A percentile compares a stretch with the other conserved stretches of the same genome.
Conservation (phyloP, 2,888 invertebrate species). For the Prosopocoilus inquinatus region DNA sequence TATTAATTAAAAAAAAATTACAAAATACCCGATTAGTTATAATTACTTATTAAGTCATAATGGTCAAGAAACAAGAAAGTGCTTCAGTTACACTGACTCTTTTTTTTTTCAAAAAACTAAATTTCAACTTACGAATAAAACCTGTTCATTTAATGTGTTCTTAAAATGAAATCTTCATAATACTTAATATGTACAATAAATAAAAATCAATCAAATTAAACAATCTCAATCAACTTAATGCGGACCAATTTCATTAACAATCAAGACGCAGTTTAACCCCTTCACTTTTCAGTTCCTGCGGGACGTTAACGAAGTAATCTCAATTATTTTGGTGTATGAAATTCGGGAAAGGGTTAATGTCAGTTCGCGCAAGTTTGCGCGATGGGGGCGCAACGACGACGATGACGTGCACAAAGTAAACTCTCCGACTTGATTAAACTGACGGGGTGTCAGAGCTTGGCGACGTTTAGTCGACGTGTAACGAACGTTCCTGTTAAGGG, state of each 20-base stretch:
- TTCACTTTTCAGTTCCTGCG: slow-evolving; percentile 17
- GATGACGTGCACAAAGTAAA: slow-evolving; percentile 36
- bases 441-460: slow-evolving; percentile 39
- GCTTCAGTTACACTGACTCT: no score
- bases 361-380: not conserved
- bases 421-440: slow-evolving; percentile 37
- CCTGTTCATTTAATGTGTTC: no score
- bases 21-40: no score
- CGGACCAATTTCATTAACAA: slow-evolving; percentile 27
- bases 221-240: slow-evolving; percentile 28
- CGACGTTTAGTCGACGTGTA: slow-evolving; percentile 40
- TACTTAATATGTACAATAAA: no score
- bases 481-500: slow-evolving; percentile 38
- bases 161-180: no score
- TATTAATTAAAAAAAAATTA: no score
- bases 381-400: slow-evolving; percentile 8
- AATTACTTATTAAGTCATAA: no score
- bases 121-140: no score
- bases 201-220: slow-evolving; percentile 12
- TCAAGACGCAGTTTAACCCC: slow-evolving; percentile 24
- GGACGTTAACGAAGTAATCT: slow-evolving; percentile 21
- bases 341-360: slow-evolving; percentile 16
- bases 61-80: no score
- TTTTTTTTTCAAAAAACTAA: no score
- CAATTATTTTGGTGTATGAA: slow-evolving; percentile 21